Percentiles rank a stretch among this genome's conserved stretches.
Conservation (phyloP, 2,888 invertebrate species). For the Latheticus oryzae region DNA sequence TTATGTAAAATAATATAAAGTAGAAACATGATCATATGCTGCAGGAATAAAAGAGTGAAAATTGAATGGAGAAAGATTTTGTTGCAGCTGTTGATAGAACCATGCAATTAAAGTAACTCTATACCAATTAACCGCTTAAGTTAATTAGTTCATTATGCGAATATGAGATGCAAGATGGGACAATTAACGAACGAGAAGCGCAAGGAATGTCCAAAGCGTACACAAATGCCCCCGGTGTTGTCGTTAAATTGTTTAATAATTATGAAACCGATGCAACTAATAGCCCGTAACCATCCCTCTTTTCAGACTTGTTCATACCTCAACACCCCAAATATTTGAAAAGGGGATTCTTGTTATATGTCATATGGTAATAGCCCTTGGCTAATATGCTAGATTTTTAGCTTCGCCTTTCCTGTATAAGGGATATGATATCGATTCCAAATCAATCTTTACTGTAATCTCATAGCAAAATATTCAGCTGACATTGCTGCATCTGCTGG, state of each 20-base stretch:
- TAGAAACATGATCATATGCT: too few relatives aligned
- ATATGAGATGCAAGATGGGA: slow-evolving; percentile 53
- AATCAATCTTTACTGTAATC: slow-evolving; percentile 24
- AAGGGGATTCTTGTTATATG: slow-evolving; percentile 37
- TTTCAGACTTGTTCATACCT: slow-evolving; percentile 16
- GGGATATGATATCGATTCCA: slow-evolving; percentile 21
- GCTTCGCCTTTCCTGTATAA: slow-evolving; percentile 5
- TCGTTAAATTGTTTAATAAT: slow-evolving; percentile 53
- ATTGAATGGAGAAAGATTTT: too few relatives aligned
- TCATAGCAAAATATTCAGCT: slow-evolving; percentile 19
- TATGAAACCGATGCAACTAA: slow-evolving; percentile 52
- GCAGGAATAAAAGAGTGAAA: too few relatives aligned
- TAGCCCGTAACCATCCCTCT: slow-evolving; percentile 48
- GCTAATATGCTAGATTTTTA: slow-evolving; percentile 29
- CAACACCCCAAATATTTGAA: slow-evolving; percentile 26
- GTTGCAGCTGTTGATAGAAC: slow-evolving; percentile 34
- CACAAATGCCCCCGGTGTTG: slow-evolving; percentile 27
- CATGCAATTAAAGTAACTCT: slow-evolving; percentile 50
- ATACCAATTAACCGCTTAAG: slow-evolving; percentile 50
- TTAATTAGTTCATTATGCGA: slow-evolving; percentile 55
- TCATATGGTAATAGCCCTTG: slow-evolving; percentile 36
- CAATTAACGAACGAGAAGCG: slow-evolving; percentile 46
- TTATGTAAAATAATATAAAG: too few relatives aligned
- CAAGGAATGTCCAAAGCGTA: slow-evolving; percentile 37
- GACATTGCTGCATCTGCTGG: slow-evolving; percentile 28